These are phyloP conservation scores for Trachymyrmex septentrionalis DNA, from an alignment of 1,140 invertebrate species.

Conservation along the genomic window DNA sequence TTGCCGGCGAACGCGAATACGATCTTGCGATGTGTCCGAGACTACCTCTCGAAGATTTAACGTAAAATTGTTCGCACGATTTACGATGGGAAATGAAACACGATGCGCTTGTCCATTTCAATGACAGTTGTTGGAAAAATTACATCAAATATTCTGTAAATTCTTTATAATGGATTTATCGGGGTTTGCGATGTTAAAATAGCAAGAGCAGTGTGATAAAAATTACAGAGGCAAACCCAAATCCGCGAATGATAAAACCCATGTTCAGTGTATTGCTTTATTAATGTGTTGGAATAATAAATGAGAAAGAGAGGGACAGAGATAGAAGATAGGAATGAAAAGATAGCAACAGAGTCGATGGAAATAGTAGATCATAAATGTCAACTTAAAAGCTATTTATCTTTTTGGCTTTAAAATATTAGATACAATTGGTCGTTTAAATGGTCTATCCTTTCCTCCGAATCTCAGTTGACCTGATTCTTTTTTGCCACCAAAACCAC, in stretches of 20 bases:
- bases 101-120: background rate
- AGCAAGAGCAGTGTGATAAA: background rate
- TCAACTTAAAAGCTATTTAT: constrained; percentile 17
- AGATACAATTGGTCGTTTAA: constrained; percentile 88
- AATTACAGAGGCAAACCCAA: background rate
- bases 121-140: background rate
- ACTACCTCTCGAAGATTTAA: background rate
- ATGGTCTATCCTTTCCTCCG: constrained; percentile 93
- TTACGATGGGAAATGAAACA: background rate
- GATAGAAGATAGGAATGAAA: background rate
- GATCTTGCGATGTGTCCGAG: background rate
- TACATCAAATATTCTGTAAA: background rate
- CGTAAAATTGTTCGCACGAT: background rate
- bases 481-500: constrained; percentile 95
- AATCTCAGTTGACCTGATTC: constrained; percentile 96
- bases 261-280: background rate
- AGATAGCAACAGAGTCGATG: background rate
- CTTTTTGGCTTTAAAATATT: constrained; percentile 63
- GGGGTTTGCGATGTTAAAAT: background rate
- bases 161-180: background rate
- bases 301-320: background rate
- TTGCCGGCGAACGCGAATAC: constrained; percentile 68
- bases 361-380: background rate
- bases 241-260: background rate
- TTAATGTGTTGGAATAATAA: background rate